Conservation (phyloP, 2,113 vertebrate species). For the Trogon surrucura region DNA sequence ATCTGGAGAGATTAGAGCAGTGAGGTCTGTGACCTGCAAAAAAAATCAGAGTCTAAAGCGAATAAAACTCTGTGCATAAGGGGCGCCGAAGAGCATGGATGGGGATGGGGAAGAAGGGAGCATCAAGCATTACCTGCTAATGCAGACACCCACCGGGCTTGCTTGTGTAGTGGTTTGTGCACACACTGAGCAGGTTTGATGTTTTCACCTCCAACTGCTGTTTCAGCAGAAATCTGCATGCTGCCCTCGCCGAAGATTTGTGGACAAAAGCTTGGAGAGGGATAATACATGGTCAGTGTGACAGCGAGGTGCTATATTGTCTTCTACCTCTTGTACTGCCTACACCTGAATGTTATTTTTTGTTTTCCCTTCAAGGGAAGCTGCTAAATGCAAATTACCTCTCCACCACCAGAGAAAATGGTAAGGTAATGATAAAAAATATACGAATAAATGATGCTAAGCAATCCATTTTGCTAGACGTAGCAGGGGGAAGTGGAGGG, state of each 20-base stretch:
- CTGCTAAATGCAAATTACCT: slow-evolving; percentile 1
- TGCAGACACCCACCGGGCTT: neutral
- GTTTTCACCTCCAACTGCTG: neutral
- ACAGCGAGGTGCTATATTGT: neutral
- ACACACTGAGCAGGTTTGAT: neutral
- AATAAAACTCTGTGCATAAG: neutral
- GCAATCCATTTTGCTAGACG: neutral
- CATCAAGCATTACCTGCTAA: neutral
- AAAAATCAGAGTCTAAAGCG: neutral
- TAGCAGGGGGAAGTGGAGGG: neutral
- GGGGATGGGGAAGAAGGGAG: neutral
- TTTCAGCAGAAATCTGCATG: neutral
- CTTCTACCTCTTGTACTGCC: neutral
- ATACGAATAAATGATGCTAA: neutral
- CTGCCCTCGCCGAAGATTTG: neutral
- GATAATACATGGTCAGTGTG: neutral
- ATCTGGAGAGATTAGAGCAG: neutral
- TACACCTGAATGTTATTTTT: slow-evolving; percentile 1
- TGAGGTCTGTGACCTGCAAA: neutral
- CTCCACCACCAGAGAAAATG: neutral
- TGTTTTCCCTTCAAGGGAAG: slow-evolving; percentile 1
- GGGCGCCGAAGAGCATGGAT: neutral
- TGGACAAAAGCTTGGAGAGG: neutral
- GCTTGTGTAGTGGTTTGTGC: neutral
- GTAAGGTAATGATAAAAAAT: neutral